Conservation (phyloP, 2,888 invertebrate genomes). For the Scaptomyza cyrtandrae region DNA sequence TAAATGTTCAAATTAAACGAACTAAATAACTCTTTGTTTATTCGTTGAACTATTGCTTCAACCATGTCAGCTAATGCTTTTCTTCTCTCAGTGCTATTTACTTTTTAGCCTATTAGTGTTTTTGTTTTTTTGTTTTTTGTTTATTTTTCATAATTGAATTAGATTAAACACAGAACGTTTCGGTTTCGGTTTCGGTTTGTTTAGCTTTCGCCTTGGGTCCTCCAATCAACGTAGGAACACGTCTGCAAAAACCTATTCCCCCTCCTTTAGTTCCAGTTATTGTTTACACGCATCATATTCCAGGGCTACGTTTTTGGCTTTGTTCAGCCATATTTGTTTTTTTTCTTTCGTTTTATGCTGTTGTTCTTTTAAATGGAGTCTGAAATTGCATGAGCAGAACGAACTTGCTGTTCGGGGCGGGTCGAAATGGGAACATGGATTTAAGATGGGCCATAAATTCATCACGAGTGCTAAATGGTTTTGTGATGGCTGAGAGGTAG, state of each 20-base stretch:
- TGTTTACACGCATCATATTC: constrained; percentile 61
- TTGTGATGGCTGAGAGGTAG: constrained; percentile 32
- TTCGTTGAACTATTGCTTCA: too few relatives aligned
- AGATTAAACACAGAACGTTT: constrained; percentile 63
- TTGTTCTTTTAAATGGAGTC: constrained; percentile 18
- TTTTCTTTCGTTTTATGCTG: too few relatives aligned
- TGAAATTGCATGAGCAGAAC: constrained; percentile 3
- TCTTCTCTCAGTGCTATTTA: constrained; percentile 7
- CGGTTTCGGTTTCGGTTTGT: constrained; percentile 32
- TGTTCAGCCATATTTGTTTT: constrained; percentile 21
- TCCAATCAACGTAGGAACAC: constrained; percentile 33
- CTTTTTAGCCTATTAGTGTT: constrained; percentile 18
- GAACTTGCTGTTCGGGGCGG: constrained; percentile 5
- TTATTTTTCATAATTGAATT: constrained; percentile 71
- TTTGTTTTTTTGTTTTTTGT: constrained; percentile 24
- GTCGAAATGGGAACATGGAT: constrained; percentile 16
- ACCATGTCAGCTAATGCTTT: too few relatives aligned
- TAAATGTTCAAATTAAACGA: too few relatives aligned
- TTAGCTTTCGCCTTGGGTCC: constrained; percentile 48
- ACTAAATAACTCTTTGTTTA: too few relatives aligned
- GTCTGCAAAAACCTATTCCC: neutral
- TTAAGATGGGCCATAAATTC: constrained; percentile 64
- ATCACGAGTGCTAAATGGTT: constrained; percentile 72
- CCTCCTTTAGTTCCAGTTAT: neutral
- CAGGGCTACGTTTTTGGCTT: constrained; percentile 28